Evolutionary conservation across 2,797 vertebrate species (phyloP).

Genomic region (Malacoraja senta): DNA sequence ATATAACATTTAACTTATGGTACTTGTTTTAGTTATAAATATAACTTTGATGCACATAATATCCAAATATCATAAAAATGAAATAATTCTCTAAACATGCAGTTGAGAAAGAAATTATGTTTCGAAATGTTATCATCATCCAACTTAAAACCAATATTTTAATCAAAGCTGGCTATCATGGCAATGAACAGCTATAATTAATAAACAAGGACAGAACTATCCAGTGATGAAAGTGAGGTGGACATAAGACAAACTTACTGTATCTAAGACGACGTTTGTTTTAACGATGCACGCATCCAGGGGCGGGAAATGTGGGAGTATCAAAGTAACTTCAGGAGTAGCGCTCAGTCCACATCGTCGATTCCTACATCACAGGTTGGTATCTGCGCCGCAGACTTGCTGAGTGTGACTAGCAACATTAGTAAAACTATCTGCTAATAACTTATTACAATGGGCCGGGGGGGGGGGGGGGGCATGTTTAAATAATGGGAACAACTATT

Average conservation of each 20-base stretch:
- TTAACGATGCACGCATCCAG: background rate
- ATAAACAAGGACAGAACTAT: background rate
- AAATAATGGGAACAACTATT: background rate
- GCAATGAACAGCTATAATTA: background rate
- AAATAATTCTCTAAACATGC: background rate
- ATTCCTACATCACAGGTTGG: background rate
- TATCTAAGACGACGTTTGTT: background rate
- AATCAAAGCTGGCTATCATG: background rate
- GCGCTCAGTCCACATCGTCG: background rate
- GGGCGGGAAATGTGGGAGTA: background rate
- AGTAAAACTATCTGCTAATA: background rate
- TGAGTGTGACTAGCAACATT: background rate
- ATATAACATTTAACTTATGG: background rate
- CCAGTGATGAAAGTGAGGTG: background rate
- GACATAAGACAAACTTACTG: background rate
- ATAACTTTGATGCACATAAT: background rate
- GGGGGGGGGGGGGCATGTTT: background rate
- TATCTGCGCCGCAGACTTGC: background rate
- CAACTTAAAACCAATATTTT: background rate
- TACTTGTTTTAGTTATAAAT: background rate
- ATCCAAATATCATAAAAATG: background rate
- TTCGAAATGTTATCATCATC: background rate
- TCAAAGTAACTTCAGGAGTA: background rate
- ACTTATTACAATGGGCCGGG: background rate
- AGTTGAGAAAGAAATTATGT: background rate